These are phyloP conservation scores for Mactromeris polynyma DNA, from an alignment of 2,888 invertebrate species.

Conservation along the genomic window DNA sequence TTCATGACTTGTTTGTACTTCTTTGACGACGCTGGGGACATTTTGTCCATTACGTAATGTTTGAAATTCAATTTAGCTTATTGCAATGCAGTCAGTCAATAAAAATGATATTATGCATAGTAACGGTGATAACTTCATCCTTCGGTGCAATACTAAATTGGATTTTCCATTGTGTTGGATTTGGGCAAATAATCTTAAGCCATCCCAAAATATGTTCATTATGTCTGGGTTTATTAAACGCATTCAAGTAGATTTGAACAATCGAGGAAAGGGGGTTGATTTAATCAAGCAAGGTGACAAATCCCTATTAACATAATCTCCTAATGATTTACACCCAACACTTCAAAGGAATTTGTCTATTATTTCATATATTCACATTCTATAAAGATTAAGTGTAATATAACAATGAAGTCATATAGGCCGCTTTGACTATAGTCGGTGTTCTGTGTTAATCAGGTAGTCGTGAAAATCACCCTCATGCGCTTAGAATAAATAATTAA, in stretches of 20 bases:
- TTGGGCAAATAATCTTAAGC: not conserved
- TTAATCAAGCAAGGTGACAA: constrained; percentile 45
- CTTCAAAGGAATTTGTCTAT: constrained; percentile 43
- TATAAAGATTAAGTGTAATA: constrained; percentile 11
- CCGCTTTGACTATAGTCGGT: not conserved
- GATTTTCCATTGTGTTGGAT: constrained; percentile 23
- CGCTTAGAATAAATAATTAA: constrained; percentile 52
- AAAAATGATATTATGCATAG: not conserved
- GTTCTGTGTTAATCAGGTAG: constrained; percentile 45
- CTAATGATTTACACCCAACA: constrained; percentile 34
- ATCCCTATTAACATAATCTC: constrained; percentile 31
- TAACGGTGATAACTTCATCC: not conserved
- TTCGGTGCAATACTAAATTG: not conserved
- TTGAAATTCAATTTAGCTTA: not conserved
- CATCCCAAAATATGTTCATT: constrained; percentile 33
- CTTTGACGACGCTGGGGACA: not conserved
- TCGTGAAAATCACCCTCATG: constrained; percentile 15
- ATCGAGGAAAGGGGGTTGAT: constrained; percentile 23
- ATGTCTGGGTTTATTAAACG: constrained; percentile 38
- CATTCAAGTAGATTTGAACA: constrained; percentile 34
- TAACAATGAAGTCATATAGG: not conserved
- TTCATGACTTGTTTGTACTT: not conserved
- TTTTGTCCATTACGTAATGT: not conserved
- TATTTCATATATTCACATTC: constrained; percentile 45
- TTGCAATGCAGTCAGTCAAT: constrained; percentile 1